These are phyloP conservation scores for Mermis nigrescens DNA, from an alignment of 2,888 invertebrate species.

Conservation along the genomic window DNA sequence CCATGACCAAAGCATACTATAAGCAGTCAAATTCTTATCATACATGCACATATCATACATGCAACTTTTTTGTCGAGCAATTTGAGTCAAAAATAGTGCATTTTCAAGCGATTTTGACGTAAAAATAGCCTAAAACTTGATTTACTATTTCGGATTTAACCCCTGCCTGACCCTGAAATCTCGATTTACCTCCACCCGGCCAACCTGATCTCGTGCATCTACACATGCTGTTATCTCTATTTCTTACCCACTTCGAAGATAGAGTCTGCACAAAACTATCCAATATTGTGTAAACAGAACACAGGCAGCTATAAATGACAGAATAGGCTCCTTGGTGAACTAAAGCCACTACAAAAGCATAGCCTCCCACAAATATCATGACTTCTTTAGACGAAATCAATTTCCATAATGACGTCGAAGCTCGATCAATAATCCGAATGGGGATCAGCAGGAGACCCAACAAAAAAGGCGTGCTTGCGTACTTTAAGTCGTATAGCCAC, in stretches of 20 bases:
- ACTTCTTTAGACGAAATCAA: constrained; percentile 14
- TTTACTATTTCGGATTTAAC: too few species aligned
- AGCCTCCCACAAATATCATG: constrained; percentile 20
- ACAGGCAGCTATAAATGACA: constrained; percentile 20
- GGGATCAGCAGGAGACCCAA: constrained; percentile 42
- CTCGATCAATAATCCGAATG: constrained; percentile 37
- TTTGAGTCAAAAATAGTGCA: too few species aligned
- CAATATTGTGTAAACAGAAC: constrained; percentile 19
- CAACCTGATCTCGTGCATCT: too few species aligned
- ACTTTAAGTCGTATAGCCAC: constrained; percentile 40
- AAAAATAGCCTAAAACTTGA: too few species aligned
- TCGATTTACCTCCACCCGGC: too few species aligned
- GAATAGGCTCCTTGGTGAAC: constrained; percentile 25
- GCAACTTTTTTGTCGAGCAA: too few species aligned
- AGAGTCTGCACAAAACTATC: constrained; percentile 23
- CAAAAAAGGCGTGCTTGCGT: constrained; percentile 36
- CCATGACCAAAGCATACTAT: too few species aligned
- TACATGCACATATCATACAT: too few species aligned
- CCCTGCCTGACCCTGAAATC: too few species aligned
- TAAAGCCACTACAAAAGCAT: constrained; percentile 24
- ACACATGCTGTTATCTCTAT: background rate
- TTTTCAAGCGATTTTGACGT: too few species aligned
- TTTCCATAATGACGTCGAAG: background rate
- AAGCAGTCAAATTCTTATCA: too few species aligned
- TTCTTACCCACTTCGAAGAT: constrained; percentile 21